Evolutionary conservation across 2,113 vertebrate genomes (phyloP), one percentile per base, ranked within the genome.

Genomic region (Marmota monax): DNA sequence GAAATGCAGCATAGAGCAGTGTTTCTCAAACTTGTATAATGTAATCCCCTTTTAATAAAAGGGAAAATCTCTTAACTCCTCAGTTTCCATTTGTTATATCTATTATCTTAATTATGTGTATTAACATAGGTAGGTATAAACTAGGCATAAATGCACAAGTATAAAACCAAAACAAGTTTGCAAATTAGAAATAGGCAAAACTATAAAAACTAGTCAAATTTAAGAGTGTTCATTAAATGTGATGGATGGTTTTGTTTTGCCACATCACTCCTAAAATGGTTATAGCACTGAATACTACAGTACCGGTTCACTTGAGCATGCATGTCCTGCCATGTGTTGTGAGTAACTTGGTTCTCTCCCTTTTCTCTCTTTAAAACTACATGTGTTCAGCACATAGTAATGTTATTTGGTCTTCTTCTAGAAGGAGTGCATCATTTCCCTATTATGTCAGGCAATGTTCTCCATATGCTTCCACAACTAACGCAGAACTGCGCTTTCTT

Each of bases 301-400:
- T 51, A 0, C 7, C 7, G 10, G 16, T 34, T 67, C 80, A 29
- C 51, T 25, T 74, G 34, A 69, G 5, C 22, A 1, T 18, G 37
- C n/a, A 22, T 0, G 0, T 37, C 0, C 13, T 14, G 0, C 42
- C 32, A 0, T 22, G 37, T 20, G 53, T 45, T 18, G 0, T 7
- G 27, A 48, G 51, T 48, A 13, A 53, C 67, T 88, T 53, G 4
- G 0, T 27, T 58, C 42, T 77, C 45, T 65, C 73, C 6, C 27
- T 17, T 56, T 58, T 29, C 32, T 72, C 42, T 51, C 29, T 80
- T 17, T 39, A 76, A 12, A 45, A 80, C 56, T 10, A 8, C 77
- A 27, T 92, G 80, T 16, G 29, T 72, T 76, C 42, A 61, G 23
- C 42, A 73, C 34, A 3, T 34, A 18, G 53, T 45, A 37, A 22